Base-by-base conservation (phyloP, 2,113 vertebrate species). In the Macroglossus sobrinus region DNA sequence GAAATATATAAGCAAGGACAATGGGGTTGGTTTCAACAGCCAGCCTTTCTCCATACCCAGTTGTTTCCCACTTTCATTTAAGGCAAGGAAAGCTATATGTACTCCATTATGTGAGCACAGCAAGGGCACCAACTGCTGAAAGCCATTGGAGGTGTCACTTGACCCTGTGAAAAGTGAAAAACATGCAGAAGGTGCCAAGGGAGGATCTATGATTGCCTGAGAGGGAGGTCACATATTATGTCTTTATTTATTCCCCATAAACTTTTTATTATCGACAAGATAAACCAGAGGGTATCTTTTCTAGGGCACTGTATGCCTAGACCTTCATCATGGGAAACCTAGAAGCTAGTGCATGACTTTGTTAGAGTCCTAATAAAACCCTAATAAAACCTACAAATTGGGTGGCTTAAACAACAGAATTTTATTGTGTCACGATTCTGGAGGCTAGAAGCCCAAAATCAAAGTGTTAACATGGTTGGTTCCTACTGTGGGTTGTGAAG, bases 91-190 rank as follows among this genome's bases (percentile, higher is more conserved):
- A 64, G 69, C 45, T 40, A 3, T 55, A 19, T 1, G 22, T 0
- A 0, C 21, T 30, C n/a, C 10, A 0, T 2, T 0, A 24, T 19
- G 28, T 2, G 24, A 43, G 63, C 19, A 1, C 22, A 2, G 5
- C 40, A 28, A 40, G 72, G 72, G 50, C 43, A 15, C 40, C 38
- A 16, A 43, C 59, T 4, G 50, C 84, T n/a, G 66, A 50, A 21
- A 85, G 88, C 53, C 72, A n/a, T n/a, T 22, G n/a, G 43, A 15
- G 40, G 40, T 0, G 0, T 19, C 8, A 0, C 30, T 22, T 35
- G 64, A 24, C 53, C 53, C 74, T 55, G 78, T 9, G 50, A 63
- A 61, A 47, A 61, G 9, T 11, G 22, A 72, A 10, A 8, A 21
- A 4, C 0, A 0, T 30, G 69, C 16, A 13, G 57, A 38, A 45